These are phyloP conservation scores for Hyles lineata DNA, from an alignment of 2,888 invertebrate genomes.

Conservation along the genomic window DNA sequence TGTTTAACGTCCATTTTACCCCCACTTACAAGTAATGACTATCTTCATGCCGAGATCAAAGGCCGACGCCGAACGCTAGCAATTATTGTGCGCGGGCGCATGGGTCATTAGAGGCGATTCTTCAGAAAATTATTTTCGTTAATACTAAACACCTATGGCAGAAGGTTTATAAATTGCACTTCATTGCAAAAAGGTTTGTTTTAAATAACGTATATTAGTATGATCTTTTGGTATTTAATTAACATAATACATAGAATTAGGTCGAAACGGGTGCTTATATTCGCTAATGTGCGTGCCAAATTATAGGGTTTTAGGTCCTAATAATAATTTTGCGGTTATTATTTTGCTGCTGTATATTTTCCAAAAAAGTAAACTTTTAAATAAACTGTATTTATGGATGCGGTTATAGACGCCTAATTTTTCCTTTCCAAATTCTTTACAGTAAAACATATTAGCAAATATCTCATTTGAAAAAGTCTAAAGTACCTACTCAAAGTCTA, in stretches of 20 bases:
- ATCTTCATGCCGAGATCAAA: constrained; percentile 79
- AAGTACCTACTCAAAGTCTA: no score
- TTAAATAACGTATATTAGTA: background rate
- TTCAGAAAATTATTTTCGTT: constrained; percentile 32
- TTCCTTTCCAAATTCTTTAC: no score
- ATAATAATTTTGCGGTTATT: no score
- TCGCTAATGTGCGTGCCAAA: no score
- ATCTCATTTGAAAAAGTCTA: no score
- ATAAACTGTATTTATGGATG: no score
- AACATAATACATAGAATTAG: background rate
- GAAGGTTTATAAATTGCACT: constrained; percentile 7
- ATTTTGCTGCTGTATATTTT: no score
- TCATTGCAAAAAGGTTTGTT: constrained; percentile 4
- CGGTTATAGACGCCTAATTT: no score
- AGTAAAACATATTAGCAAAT: no score
- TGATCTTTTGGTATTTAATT: background rate
- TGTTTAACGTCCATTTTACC: constrained; percentile 79
- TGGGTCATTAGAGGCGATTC: constrained; percentile 70
- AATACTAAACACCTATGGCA: constrained; percentile 27
- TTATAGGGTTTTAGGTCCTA: no score
- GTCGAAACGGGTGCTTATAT: background rate
- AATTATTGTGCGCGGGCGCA: constrained; percentile 77
- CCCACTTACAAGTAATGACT: constrained; percentile 80
- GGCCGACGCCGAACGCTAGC: constrained; percentile 78
- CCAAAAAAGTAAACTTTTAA: no score